phyloP scores from a whole-genome alignment of 2,797 vertebrate species.

The Alosa sapidissima region DNA sequence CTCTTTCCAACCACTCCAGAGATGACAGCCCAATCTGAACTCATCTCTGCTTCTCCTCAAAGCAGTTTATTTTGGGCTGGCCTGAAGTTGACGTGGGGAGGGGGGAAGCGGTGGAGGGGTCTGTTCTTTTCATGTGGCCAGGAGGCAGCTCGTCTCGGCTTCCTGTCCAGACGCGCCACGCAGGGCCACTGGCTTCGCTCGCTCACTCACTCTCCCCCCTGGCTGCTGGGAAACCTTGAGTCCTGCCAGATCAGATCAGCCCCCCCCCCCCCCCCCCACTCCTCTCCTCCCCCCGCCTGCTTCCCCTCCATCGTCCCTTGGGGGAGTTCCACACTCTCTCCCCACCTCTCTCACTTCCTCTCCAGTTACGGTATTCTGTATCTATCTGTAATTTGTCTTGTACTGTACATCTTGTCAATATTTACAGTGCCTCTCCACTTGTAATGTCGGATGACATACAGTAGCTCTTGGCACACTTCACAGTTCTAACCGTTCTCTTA shows the following conservation, averaged over 20 bases:
- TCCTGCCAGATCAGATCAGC: not conserved
- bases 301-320: too few species aligned
- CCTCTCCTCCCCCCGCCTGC: too few species aligned
- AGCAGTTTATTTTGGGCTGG: not conserved
- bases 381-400: too few species aligned
- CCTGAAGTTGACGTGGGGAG: not conserved
- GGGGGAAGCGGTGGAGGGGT: not conserved
- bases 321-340: not conserved
- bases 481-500: too few species aligned
- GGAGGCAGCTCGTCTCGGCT: not conserved
- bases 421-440: not conserved
- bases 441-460: too few species aligned
- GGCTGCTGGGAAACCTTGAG: not conserved
- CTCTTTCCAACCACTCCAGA: not conserved
- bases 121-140: not conserved
- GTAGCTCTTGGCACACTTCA: too few species aligned
- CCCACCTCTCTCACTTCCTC: not conserved
- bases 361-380: not conserved
- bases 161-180: not conserved
- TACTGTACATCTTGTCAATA: not conserved
- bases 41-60: constrained; percentile 4
- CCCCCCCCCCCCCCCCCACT: too few species aligned
- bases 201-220: not conserved
- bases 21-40: not conserved
- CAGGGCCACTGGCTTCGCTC: not conserved